A percentile compares a stretch with the other conserved stretches of the same genome.
Evolutionary conservation across 1,140 invertebrate genomes (phyloP).

Genomic region (Holcopasites calliopsidis): DNA sequence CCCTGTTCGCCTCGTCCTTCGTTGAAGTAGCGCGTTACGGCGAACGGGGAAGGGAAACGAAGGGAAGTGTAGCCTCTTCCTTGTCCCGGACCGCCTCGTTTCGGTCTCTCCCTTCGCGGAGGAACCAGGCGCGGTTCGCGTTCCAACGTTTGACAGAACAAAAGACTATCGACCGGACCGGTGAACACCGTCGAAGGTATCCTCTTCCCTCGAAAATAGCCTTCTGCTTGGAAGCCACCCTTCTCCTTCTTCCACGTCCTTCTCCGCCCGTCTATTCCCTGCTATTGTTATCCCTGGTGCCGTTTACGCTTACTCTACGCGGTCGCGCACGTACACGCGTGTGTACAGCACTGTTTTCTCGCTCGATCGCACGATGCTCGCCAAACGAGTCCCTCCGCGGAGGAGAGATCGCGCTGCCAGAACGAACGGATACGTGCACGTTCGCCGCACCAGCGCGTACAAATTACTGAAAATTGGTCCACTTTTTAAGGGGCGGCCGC

Average conservation of each 20-base stretch:
- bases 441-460: conserved; percentile 57
- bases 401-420: background rate
- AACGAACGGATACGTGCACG: conserved; percentile 45
- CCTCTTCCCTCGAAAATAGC: conserved; percentile 58
- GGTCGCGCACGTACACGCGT: background rate
- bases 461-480: conserved; percentile 73
- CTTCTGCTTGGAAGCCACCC: conserved; percentile 36
- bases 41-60: conserved; percentile 16
- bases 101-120: conserved; percentile 37
- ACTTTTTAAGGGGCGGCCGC: conserved; percentile 61
- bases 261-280: conserved; percentile 10
- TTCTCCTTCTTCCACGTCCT: background rate
- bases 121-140: conserved; percentile 68
- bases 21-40: background rate
- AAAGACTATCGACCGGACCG: conserved; percentile 76
- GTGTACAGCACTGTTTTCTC: conserved; percentile 26
- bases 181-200: conserved; percentile 39
- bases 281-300: background rate
- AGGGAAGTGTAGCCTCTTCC: conserved; percentile 14
- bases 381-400: conserved; percentile 6
- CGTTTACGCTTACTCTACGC: conserved; percentile 22
- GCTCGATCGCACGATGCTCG: background rate
- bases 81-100: background rate
- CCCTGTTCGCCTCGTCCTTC: conserved; percentile 16
- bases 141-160: conserved; percentile 79